Evolutionary conservation across 2,113 vertebrate species (phyloP), one percentile per base, ranked within the genome.

Genomic region (Ptychochromis oligacanthus): DNA sequence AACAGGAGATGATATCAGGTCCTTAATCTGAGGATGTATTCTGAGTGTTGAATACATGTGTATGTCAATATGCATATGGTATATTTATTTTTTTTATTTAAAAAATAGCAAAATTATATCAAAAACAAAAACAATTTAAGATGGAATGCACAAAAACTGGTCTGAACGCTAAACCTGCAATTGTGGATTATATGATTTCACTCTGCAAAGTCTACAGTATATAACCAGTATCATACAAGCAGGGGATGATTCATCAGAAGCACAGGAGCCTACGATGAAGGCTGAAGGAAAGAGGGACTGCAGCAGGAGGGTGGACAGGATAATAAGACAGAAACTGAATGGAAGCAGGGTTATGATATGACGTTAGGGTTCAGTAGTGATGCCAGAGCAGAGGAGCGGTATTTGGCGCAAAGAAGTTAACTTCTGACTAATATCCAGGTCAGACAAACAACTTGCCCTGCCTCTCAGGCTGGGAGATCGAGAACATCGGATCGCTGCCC

Each of bases 1-100:
- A 92, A 93, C 89, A 91, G 90, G 88, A 94, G 87, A 94, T 94
- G 93, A 91, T 90, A 89, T 88, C 92, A 93, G 90, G 93, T 93
- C 93, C 91, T 92, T 90, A 89, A 87, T 79, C 87, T 75, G 90
- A 92, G 82, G 43, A 77, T 82, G 91, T 89, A 89, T 87, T 87
- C 86, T 46, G 84, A 90, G 75, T 40, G 86, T 80, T 85, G 79
- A 89, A 90, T 82, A 92, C 87, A 91, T 10, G n/a, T 75, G 75
- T 84, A 70, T 87, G 87, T 92, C 86, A 92, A 88, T 93, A 91
- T 93, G 93, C 80, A 93, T 92, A 92, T 86, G 86, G 60, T 89
- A 81, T 92, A 57, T 90, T 89, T 87, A 81, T 83, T 87, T 54
- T 85, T 87, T 86, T 82, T 60, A 80, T 82, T 86, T 65, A 91